Conservation (phyloP, 2,113 vertebrate species). For the Arvicanthis niloticus region DNA sequence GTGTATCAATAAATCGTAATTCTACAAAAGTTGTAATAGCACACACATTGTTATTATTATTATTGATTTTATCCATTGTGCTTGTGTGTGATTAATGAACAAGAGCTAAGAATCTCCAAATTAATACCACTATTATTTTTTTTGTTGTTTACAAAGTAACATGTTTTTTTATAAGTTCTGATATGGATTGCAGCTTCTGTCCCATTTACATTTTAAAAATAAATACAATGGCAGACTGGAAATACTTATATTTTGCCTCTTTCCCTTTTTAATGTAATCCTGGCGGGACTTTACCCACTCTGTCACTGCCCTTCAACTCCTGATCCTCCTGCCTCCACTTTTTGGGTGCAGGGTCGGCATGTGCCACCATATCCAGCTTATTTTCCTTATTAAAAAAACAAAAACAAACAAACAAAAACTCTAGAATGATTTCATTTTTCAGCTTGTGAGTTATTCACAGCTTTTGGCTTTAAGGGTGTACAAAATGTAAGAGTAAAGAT, state of each 20-base stretch:
- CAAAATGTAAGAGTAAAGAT: conserved; percentile 64
- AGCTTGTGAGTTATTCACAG: not conserved
- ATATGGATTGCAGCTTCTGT: conserved; percentile 25
- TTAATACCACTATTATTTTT: not conserved
- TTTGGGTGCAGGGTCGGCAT: not conserved
- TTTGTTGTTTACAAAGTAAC: not conserved
- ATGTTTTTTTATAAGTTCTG: conserved; percentile 54
- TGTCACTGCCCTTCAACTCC: not conserved
- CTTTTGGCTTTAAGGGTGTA: conserved; percentile 52
- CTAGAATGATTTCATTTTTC: conserved; percentile 21
- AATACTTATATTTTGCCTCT: not conserved
- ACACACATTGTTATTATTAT: not conserved
- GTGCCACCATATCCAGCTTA: not conserved
- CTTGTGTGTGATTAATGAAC: conserved; percentile 19
- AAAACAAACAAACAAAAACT: too few relatives aligned
- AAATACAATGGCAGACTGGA: not conserved
- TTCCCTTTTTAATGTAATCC: not conserved
- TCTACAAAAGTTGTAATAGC: not conserved
- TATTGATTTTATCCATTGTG: not conserved
- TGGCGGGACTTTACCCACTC: not conserved
- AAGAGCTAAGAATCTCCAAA: not conserved
- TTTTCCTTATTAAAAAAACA: not conserved
- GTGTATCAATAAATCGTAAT: not conserved
- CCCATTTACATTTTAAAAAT: conserved; percentile 50
- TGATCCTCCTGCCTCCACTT: not conserved